Conservation (phyloP, 1,140 invertebrate species). For the Spodoptera litura region DNA sequence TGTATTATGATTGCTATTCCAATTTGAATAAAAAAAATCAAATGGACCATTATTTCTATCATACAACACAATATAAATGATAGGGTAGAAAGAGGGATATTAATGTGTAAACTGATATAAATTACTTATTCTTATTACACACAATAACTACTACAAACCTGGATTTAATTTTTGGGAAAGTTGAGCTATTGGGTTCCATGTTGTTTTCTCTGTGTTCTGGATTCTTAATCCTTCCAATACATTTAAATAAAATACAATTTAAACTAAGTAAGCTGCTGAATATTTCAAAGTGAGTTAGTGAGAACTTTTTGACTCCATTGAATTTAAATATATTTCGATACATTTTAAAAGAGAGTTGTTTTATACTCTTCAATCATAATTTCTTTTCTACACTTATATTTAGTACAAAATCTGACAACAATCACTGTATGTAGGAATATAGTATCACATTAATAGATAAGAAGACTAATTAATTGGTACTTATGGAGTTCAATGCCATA, state of each 20-base stretch:
- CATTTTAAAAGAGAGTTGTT: no score
- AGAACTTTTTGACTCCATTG: not conserved
- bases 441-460: not conserved
- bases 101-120: slow-evolving; percentile 14
- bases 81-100: not conserved
- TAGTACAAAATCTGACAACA: not conserved
- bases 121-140: slow-evolving; percentile 16
- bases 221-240: slow-evolving; percentile 65
- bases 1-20: no score
- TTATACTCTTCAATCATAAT: not conserved
- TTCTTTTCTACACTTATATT: no score
- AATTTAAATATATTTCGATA: not conserved
- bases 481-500: not conserved
- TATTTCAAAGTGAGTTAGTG: not conserved
- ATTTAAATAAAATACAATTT: slow-evolving; percentile 35
- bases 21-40: no score
- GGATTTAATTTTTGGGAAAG: slow-evolving; percentile 69
- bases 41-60: no score
- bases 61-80: not conserved
- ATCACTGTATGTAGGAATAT: not conserved
- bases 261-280: slow-evolving; percentile 21
- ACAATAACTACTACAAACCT: slow-evolving; percentile 68
- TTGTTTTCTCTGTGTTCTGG: slow-evolving; percentile 61
- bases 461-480: not conserved
- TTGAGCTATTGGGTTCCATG: slow-evolving; percentile 74